Percentiles rank a stretch among this genome's conserved stretches.
Conservation (phyloP, 2,113 vertebrate species). For the Silurus glanis region DNA sequence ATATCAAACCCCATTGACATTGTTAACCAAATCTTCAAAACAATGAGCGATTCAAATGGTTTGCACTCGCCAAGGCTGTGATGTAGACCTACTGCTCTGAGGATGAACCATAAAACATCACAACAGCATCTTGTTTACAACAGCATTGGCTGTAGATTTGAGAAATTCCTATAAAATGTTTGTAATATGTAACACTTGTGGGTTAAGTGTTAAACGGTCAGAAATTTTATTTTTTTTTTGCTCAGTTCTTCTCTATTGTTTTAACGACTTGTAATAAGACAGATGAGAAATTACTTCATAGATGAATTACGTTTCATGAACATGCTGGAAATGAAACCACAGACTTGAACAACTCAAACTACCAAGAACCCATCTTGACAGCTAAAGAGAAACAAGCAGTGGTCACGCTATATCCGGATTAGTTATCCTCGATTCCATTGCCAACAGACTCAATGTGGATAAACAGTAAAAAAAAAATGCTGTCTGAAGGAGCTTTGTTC, state of each 20-base stretch:
- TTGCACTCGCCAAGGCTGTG: neutral
- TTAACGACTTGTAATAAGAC: neutral
- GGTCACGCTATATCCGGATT: conserved; percentile 11
- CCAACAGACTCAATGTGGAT: neutral
- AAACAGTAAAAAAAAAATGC: neutral
- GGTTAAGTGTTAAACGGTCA: neutral
- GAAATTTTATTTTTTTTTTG: neutral
- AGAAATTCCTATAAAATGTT: neutral
- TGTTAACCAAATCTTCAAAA: neutral
- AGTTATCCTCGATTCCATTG: neutral
- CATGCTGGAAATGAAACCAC: neutral
- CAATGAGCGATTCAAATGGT: neutral
- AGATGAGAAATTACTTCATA: neutral
- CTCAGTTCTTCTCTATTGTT: neutral
- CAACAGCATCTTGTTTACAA: conserved; percentile 7
- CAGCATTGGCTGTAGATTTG: neutral
- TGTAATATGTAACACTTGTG: neutral
- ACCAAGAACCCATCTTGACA: neutral
- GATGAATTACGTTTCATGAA: neutral
- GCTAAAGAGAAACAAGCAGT: conserved; percentile 9
- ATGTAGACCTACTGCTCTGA: neutral
- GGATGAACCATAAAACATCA: neutral
- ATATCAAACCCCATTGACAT: neutral
- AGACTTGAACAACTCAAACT: neutral
- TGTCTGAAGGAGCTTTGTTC: neutral